Percentiles rank a stretch among this genome's conserved stretches.
These are phyloP conservation scores for Lutjanus campechanus DNA, from an alignment of 2,797 vertebrate species.

Conservation along the genomic window DNA sequence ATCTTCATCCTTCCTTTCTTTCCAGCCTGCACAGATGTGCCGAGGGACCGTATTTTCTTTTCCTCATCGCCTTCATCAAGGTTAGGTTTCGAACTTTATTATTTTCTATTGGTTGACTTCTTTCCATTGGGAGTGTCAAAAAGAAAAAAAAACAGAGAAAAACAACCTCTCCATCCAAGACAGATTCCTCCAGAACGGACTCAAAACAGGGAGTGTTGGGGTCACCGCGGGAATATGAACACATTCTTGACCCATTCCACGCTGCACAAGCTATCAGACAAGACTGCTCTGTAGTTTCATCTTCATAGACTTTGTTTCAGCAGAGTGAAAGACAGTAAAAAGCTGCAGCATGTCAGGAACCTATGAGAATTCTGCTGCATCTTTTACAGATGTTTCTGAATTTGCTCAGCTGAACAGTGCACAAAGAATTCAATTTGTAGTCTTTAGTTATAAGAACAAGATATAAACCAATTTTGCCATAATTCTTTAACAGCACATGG, in stretches of 20 bases:
- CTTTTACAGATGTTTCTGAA: slow-evolving; percentile 4
- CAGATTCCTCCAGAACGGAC: slow-evolving; percentile 26
- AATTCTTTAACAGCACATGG: not conserved
- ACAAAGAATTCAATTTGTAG: slow-evolving; percentile 12
- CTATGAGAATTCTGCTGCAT: not conserved
- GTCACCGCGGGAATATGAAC: slow-evolving; percentile 44
- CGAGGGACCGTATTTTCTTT: slow-evolving; percentile 42
- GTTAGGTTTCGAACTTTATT: slow-evolving; percentile 68
- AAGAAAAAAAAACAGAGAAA: not conserved
- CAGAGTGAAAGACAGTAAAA: slow-evolving; percentile 7
- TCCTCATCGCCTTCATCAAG: slow-evolving; percentile 67
- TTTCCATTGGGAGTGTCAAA: slow-evolving; percentile 46
- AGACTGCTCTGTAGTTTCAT: slow-evolving; percentile 9
- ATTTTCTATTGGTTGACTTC: slow-evolving; percentile 58
- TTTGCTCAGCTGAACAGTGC: not conserved
- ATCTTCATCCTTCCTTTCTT: slow-evolving; percentile 43
- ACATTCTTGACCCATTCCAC: slow-evolving; percentile 43
- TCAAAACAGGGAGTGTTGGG: slow-evolving; percentile 32
- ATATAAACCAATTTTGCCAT: not conserved
- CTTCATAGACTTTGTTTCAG: slow-evolving; percentile 3
- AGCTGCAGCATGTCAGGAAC: not conserved
- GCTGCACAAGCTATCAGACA: slow-evolving; percentile 13
- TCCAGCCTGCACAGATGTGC: slow-evolving; percentile 53
- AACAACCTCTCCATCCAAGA: slow-evolving; percentile 36
- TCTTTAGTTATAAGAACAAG: not conserved